Evolutionary conservation across 2,113 vertebrate species (phyloP), one percentile per base, ranked within the genome.

Genomic region (Petrocephalus zakoni): DNA sequence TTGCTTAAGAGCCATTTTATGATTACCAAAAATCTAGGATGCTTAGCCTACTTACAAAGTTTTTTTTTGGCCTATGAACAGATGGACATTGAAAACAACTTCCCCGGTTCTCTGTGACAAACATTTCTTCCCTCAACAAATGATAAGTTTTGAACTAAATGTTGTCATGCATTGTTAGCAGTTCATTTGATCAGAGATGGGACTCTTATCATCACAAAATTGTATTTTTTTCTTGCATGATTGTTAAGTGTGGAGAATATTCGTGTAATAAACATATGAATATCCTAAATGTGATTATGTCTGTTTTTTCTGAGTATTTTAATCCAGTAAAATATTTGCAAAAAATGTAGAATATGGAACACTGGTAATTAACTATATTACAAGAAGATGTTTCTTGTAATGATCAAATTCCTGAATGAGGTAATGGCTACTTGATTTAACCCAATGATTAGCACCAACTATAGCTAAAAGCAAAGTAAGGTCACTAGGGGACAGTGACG

Each of bases 231-330:
- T 87, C 53, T 53, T 89, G 89, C 86, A 87, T 89, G 89, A 83
- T 52, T 87, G 72, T 89, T 51, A 83, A 64, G 52, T 89, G 89
- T 89, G 89, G 64, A 81, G 64, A 89, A 55, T 87, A 89, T 52
- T 89, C 47, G 86, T 89, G 89, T 87, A 89, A 89, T 89, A 89
- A 89, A 89, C 85, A 81, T 22, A 83, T 89, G 52, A 56, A 89
- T 78, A 87, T 34, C 29, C 34, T 61, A 84, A 75, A 53, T 25
- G 49, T 49, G 37, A 10, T 25, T 47, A 17, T 87, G 86, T 85
- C 42, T 42, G 42, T 42, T 42, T 42, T 42, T 42, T 3, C 42
- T 2, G 42, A 42, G 42, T 42, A 42, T 42, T 42, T 42, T 42
- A 2, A 3, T 42, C 42, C 42, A 42, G 42, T 42, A 42, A 42